Percentiles rank a stretch among this genome's conserved stretches.
phyloP scores from a whole-genome alignment of 2,888 invertebrate genomes.

The Andrena haemorrhoa region DNA sequence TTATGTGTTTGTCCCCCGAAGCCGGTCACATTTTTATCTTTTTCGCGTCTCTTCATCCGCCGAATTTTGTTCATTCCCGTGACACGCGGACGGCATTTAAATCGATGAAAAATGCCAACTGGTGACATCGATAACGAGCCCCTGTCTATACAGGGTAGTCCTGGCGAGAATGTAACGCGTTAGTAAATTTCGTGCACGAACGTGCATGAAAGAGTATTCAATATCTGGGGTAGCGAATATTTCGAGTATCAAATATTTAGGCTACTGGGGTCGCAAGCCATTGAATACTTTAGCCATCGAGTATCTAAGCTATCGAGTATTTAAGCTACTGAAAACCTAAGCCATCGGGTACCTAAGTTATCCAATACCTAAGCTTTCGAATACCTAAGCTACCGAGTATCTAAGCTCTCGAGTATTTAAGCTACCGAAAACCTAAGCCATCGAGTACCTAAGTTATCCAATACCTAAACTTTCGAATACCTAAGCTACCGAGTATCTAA shows the following conservation, averaged over 20 bases:
- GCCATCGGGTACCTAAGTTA: no score
- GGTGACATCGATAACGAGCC: constrained; percentile 57
- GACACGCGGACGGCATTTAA: constrained; percentile 44
- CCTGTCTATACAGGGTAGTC: background rate
- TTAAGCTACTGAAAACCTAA: no score
- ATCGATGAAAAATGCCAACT: constrained; percentile 40
- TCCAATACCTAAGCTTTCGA: background rate
- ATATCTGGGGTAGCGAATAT: background rate
- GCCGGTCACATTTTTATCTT: constrained; percentile 39
- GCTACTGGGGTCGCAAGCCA: background rate
- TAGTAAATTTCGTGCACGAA: background rate
- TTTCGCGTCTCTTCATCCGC: constrained; percentile 1
- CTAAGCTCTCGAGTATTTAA: no score
- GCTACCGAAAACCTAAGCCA: no score
- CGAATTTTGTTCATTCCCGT: constrained; percentile 43
- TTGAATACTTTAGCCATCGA: background rate
- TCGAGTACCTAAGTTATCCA: no score
- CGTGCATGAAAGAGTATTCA: background rate
- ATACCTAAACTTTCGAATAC: no score
- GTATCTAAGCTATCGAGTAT: background rate
- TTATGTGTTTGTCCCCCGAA: constrained; percentile 38
- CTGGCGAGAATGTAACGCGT: background rate
- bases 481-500: no score
- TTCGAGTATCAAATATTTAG: background rate
- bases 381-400: background rate